Conservation (phyloP, 2,113 vertebrate genomes). For the Uria aalge region DNA sequence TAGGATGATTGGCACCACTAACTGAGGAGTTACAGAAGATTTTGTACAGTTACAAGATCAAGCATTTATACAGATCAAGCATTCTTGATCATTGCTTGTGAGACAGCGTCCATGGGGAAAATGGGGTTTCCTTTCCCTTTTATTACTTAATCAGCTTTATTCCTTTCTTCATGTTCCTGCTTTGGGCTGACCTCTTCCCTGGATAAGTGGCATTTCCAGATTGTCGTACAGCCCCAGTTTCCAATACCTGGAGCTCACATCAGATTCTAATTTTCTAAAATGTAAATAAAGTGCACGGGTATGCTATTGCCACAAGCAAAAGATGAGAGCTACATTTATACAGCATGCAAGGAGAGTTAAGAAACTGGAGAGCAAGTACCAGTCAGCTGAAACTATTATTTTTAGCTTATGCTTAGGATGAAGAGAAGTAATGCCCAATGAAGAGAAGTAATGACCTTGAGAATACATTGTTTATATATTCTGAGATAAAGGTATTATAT, state of each 20-base stretch:
- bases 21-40: not conserved
- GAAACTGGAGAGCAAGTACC: not conserved
- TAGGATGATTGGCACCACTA: not conserved
- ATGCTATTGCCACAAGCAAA: not conserved
- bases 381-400: not conserved
- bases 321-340: not conserved
- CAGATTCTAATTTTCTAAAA: not conserved
- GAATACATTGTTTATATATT: not conserved
- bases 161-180: not conserved
- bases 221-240: not conserved
- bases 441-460: not conserved
- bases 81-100: not conserved
- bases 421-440: not conserved
- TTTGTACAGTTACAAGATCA: not conserved
- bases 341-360: not conserved
- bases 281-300: not conserved
- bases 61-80: not conserved
- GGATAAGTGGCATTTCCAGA: not conserved
- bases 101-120: accelerated
- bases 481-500: not conserved
- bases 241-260: not conserved
- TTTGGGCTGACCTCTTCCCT: not conserved
- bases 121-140: not conserved
- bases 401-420: not conserved
- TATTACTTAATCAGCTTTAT: not conserved